Percentiles rank a stretch among this genome's conserved stretches.
phyloP scores from a whole-genome alignment of 2,113 vertebrate species.

The Talpa occidentalis region DNA sequence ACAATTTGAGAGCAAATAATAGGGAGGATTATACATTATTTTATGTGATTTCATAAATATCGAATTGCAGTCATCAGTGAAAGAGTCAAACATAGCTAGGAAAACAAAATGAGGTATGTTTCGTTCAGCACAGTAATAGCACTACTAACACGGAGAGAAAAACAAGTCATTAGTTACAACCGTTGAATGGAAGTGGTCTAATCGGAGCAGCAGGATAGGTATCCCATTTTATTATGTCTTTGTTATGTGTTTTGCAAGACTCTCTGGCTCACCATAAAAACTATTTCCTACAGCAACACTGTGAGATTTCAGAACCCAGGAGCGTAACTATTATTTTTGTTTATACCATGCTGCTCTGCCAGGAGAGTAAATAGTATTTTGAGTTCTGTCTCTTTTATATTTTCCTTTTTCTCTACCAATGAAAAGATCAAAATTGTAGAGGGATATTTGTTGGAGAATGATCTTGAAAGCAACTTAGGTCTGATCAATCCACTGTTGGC shows the following conservation, averaged over 20 bases:
- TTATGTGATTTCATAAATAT: conserved; percentile 85
- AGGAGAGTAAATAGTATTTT: conserved; percentile 72
- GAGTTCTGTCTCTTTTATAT: conserved; percentile 66
- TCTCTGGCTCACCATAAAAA: conserved; percentile 80
- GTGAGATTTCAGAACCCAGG: conserved; percentile 77
- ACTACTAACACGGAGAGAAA: conserved; percentile 84
- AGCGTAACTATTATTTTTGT: conserved; percentile 84
- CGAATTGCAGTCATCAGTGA: conserved; percentile 84
- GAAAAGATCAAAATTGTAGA: conserved; percentile 75
- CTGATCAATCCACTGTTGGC: conserved; percentile 53
- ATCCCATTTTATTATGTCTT: conserved; percentile 84
- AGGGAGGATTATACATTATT: conserved; percentile 77
- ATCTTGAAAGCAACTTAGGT: conserved; percentile 42
- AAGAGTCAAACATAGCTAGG: conserved; percentile 79
- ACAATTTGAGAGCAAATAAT: conserved; percentile 79
- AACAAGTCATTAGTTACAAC: conserved; percentile 87
- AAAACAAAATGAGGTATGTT: conserved; percentile 83
- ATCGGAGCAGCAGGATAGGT: conserved; percentile 83
- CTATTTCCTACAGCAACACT: conserved; percentile 79
- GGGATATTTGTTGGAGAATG: conserved; percentile 62
- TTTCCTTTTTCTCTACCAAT: conserved; percentile 46
- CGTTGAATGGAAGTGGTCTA: conserved; percentile 83
- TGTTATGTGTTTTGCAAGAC: conserved; percentile 83
- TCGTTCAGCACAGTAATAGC: conserved; percentile 82
- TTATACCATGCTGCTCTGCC: conserved; percentile 75